Percentiles rank a stretch among this genome's conserved stretches.
These are phyloP conservation scores for Xestia c-nigrum DNA, from an alignment of 2,888 invertebrate species.

Conservation along the genomic window DNA sequence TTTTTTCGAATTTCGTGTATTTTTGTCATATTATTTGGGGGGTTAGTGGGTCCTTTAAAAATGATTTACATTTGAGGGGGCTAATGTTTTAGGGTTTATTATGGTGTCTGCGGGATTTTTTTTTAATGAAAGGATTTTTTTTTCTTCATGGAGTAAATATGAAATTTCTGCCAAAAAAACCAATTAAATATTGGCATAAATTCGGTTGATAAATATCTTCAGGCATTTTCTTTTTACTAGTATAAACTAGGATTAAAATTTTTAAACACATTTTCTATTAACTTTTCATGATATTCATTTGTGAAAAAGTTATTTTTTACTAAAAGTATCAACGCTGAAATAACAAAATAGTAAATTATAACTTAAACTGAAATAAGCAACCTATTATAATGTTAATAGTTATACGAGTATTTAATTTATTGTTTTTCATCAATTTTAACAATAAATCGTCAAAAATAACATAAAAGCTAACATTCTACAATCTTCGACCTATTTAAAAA, in stretches of 20 bases:
- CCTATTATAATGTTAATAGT: background rate
- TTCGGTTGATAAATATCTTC: background rate
- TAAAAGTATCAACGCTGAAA: background rate
- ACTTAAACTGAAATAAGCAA: background rate
- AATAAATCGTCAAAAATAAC: background rate
- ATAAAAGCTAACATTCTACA: background rate
- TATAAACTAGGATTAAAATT: background rate
- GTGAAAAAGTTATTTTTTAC: background rate
- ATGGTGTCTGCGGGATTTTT: no score
- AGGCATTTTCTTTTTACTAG: background rate
- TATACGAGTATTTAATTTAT: background rate
- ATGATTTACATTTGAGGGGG: background rate
- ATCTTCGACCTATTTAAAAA: background rate
- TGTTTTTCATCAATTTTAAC: background rate
- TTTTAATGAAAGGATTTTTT: no score
- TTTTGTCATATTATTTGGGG: background rate
- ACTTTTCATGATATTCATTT: background rate
- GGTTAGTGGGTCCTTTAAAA: background rate
- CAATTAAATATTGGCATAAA: background rate
- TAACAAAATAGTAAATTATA: background rate
- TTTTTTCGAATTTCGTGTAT: constrained; percentile 4
- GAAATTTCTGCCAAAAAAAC: background rate
- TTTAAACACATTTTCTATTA: background rate
- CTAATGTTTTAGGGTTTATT: background rate
- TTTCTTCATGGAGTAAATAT: background rate